These are phyloP conservation scores for Hydrochoerus hydrochaeris DNA, from an alignment of 2,113 vertebrate species.

Conservation along the genomic window DNA sequence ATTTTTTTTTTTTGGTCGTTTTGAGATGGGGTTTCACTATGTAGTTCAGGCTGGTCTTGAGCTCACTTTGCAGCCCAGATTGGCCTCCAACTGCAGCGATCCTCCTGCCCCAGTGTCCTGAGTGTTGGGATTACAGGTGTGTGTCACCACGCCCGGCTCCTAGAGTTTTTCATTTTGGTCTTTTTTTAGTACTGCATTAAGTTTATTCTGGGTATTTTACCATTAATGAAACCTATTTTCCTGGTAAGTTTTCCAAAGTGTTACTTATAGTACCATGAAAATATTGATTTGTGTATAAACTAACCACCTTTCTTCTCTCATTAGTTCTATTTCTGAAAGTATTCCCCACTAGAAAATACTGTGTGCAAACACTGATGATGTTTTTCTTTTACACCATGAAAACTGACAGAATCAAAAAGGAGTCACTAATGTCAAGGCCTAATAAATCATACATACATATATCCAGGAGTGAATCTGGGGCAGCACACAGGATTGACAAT, in stretches of 20 bases:
- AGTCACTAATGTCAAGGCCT: background rate
- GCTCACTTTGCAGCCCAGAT: no score
- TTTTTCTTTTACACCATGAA: background rate
- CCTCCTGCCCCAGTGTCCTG: no score
- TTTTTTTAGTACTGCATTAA: background rate
- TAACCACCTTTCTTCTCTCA: background rate
- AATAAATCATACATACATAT: background rate
- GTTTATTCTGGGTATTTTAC: slow-evolving; percentile 20
- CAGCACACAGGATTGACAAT: background rate
- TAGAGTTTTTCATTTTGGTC: no score
- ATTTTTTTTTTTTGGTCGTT: no score
- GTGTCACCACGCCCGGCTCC: no score
- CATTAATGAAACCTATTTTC: slow-evolving; percentile 3
- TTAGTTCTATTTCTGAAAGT: slow-evolving; percentile 21
- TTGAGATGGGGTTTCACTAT: no score
- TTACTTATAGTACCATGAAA: slow-evolving; percentile 10
- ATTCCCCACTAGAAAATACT: slow-evolving; percentile 15
- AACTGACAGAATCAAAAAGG: background rate
- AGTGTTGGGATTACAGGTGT: no score
- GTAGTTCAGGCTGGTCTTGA: no score
- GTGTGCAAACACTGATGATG: background rate
- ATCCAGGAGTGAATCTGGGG: background rate
- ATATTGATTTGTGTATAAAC: background rate
- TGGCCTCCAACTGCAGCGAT: no score
- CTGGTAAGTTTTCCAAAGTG: background rate